Evolutionary conservation across 2,888 invertebrate genomes (phyloP).

Genomic region (Erebia ligea): DNA sequence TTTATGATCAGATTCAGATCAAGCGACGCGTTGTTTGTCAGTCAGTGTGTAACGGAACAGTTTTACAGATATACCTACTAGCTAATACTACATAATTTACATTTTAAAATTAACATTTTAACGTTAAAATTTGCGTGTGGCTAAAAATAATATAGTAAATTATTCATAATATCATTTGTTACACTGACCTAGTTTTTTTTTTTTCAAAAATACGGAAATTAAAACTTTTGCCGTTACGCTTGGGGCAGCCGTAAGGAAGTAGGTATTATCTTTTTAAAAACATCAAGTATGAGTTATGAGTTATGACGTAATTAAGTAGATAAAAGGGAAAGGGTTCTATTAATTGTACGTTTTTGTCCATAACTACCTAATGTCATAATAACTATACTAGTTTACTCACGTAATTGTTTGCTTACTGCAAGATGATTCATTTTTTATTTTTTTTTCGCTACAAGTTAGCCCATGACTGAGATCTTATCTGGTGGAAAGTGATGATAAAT

Average conservation of each 20-base stretch:
- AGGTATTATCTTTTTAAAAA: not conserved
- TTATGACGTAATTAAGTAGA: not conserved
- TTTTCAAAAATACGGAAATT: conserved; percentile 16
- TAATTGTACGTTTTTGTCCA: not conserved
- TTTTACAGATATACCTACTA: not conserved
- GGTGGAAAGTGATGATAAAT: too few relatives aligned
- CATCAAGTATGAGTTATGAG: too few relatives aligned
- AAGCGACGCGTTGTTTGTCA: not conserved
- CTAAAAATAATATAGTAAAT: not conserved
- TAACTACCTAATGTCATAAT: too few relatives aligned
- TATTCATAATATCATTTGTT: conserved; percentile 7
- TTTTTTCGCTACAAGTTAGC: too few relatives aligned
- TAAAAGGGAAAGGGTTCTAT: conserved; percentile 10
- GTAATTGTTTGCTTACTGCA: too few relatives aligned
- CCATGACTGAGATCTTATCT: too few relatives aligned
- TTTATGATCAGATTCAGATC: too few relatives aligned
- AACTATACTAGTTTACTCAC: too few relatives aligned
- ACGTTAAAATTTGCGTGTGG: conserved; percentile 7
- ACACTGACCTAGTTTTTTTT: conserved; percentile 21
- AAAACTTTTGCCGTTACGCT: conserved; percentile 15
- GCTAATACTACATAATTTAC: not conserved
- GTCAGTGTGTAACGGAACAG: not conserved
- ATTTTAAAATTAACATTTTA: conserved; percentile 18
- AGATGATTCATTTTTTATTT: too few relatives aligned
- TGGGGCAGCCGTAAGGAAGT: conserved; percentile 5